Evolutionary conservation across 2,113 vertebrate genomes (phyloP), one percentile per base, ranked within the genome.

Genomic region (Saimiri boliviensis): DNA sequence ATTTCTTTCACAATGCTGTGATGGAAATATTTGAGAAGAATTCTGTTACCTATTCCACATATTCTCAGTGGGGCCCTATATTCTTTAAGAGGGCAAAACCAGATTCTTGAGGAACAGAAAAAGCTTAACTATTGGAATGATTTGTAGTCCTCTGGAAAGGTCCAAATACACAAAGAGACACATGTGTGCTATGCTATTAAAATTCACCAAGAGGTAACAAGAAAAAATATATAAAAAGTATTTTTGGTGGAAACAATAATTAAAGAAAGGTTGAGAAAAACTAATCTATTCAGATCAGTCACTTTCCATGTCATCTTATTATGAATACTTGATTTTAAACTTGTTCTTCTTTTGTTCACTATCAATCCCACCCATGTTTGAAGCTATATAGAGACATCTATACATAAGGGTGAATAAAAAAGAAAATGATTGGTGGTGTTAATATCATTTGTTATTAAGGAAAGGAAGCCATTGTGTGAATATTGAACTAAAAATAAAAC

Each of bases 401-500:
- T 27, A 3, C 40, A 8, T 21, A 63, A 32, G 56, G 4, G 8
- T 56, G 56, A 94, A 91, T n/a, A 82, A 63, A 77, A 87, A 83
- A 47, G 10, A 77, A 91, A 88, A 86, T 73, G 30, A 84, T 66
- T 89, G 25, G n/a, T 92, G 63, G 32, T 77, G 3, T 95, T 87
- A 89, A 82, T 82, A 63, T 14, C 37, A 89, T n/a, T 85, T 88
- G 13, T 70, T 97, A 68, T 23, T n/a, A 56, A 76, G 52, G 9
- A 82, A 92, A 93, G 23, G 32, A 86, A 71, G 5, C 71, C 82
- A 94, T 27, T 58, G 20, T 42, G 76, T 63, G 25, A 81, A 12
- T 17, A 70, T 21, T 77, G 37, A 95, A 92, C 27, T 84, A 83
- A 82, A 87, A 82, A 68, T n/a, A 70, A n/a, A 96, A 40, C 19